Base-by-base conservation (phyloP, 2,888 invertebrate genomes). In the Hirtodrosophila trivittata region DNA sequence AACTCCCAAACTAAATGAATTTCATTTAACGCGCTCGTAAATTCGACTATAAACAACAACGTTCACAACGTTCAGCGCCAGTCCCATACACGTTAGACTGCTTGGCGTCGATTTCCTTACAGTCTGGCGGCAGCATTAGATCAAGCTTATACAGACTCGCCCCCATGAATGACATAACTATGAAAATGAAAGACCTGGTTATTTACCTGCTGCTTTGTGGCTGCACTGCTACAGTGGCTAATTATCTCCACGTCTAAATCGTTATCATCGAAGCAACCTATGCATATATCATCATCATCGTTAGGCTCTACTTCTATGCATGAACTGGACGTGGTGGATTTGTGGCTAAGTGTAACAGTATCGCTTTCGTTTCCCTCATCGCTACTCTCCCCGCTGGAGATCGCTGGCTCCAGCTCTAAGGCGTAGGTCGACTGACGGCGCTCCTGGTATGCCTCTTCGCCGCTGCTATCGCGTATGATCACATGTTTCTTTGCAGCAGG, bases 351-450 rank as follows among this genome's bases (percentile, higher is more conserved):
- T 2, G 88, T 77, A 2, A 70, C 71, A 8, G 76, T 80, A 39
- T 88, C 87, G 58, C 74, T 82, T 3, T 82, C 86, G 51, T 84
- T 81, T 37, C 76, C 77, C 43, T 88, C 88, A 47, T 89, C 88
- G 47, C 77, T 75, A 63, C 78, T 84, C n/a, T 51, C 63, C 16
- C 62, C 65, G 25, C 82, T 86, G 6, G 82, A 87, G 6, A 88
- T 52, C 0, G 87, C 84, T 6, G 89, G 89, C 49, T 89, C 89
- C 56, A 88, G 68, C 38, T 90, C 89, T 39, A 90, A 65, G 1
- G 84, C 85, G 52, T 73, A 88, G 0, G 80, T 62, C 1, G 85
- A 81, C 4, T 66, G 71, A 10, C 75, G 68, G 0, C 78, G 76
- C 41, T 80, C 67, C 16, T 69, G 52, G 4, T 67, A 63, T 0